phyloP scores from a whole-genome alignment of 2,113 vertebrate species.

The Tympanuchus pallidicinctus region DNA sequence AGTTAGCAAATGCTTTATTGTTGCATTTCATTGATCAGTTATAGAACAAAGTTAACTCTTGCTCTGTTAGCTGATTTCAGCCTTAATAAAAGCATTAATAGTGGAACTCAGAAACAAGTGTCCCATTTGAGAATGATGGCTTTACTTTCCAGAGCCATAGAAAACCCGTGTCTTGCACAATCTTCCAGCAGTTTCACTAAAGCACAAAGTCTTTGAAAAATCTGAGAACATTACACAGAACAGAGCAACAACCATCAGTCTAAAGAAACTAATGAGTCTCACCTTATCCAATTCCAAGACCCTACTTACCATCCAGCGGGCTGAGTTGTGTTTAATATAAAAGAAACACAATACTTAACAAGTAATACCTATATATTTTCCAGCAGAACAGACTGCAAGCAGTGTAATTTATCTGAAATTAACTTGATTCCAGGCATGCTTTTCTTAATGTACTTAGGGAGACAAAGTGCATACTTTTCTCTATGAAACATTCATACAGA shows the following conservation, averaged over 20 bases:
- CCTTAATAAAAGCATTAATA: background rate
- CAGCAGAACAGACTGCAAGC: conserved; percentile 3
- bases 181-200: background rate
- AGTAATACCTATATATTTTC: conserved; percentile 16
- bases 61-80: background rate
- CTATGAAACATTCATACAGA: background rate
- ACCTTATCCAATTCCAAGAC: background rate
- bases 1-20: background rate
- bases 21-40: background rate
- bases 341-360: conserved; percentile 6
- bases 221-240: background rate
- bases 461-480: background rate
- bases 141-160: background rate
- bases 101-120: background rate
- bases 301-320: conserved; percentile 12
- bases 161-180: background rate
- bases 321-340: background rate
- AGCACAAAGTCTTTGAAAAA: background rate
- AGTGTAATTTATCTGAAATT: conserved; percentile 16
- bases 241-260: background rate
- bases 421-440: conserved; percentile 9
- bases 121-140: background rate
- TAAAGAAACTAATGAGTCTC: background rate
- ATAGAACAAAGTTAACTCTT: background rate
- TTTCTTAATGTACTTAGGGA: conserved; percentile 4